Evolutionary conservation across 2,113 vertebrate species (phyloP).

Genomic region (Hydrolagus affinis): DNA sequence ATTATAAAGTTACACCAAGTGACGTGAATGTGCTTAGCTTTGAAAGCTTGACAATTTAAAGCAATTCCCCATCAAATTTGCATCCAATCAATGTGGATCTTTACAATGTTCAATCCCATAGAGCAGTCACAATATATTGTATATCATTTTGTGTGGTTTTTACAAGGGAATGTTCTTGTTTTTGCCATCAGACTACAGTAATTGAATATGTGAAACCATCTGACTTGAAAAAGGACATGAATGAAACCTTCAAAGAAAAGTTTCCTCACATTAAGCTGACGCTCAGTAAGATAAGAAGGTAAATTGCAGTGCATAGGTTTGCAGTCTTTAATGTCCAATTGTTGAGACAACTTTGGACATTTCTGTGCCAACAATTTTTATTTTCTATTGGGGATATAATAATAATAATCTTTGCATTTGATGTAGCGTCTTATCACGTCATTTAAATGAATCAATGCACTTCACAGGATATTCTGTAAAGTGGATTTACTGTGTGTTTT

Average conservation of each 20-base stretch:
- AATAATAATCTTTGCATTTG: no score
- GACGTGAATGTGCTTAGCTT: background rate
- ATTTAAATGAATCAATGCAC: no score
- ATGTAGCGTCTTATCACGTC: no score
- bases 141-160: background rate
- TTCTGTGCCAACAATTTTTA: no score
- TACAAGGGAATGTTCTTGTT: background rate
- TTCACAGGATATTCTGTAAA: no score
- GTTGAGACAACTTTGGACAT: no score
- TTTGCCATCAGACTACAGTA: constrained; percentile 77
- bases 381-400: no score
- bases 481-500: no score
- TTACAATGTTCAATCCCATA: background rate
- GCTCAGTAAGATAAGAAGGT: constrained; percentile 94
- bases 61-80: background rate
- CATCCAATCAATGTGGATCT: background rate
- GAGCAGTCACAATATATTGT: background rate
- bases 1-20: background rate
- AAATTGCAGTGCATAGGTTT: background rate
- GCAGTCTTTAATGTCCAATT: no score
- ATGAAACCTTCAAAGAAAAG: constrained; percentile 93
- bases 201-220: constrained; percentile 96
- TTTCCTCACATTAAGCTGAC: constrained; percentile 91
- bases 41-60: background rate
- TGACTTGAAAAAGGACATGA: constrained; percentile 98